Conservation (phyloP, 2,888 invertebrate species). For the Subacronicta megacephala region DNA sequence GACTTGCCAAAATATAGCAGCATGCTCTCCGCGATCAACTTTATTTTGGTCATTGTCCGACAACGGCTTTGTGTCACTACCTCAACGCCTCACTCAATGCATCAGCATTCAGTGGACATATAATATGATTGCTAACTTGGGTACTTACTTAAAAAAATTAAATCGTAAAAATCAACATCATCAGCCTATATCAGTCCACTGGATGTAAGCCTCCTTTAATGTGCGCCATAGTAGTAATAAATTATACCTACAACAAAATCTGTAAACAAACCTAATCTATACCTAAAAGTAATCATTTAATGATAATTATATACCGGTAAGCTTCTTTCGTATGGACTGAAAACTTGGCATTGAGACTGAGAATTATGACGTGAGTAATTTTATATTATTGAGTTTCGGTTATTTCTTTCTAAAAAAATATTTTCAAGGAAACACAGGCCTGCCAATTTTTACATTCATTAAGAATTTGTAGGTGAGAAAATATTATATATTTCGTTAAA, state of each 20-base stretch:
- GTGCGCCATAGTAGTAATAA: no score
- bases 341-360: slow-evolving; percentile 25
- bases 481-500: slow-evolving; percentile 9
- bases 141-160: no score
- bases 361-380: slow-evolving; percentile 23
- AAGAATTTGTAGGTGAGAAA: slow-evolving; percentile 8
- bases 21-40: slow-evolving; percentile 80
- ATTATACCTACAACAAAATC: no score
- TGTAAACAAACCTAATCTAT: no score
- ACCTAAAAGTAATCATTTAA: no score
- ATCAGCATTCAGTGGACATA: slow-evolving; percentile 43
- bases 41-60: slow-evolving; percentile 86
- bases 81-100: slow-evolving; percentile 40
- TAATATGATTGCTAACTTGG: slow-evolving; percentile 41
- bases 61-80: slow-evolving; percentile 62
- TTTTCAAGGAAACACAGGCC: slow-evolving; percentile 18
- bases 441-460: slow-evolving; percentile 33
- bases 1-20: slow-evolving; percentile 87
- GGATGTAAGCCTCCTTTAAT: no score
- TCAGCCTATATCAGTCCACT: no score
- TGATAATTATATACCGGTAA: no score
- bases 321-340: slow-evolving; percentile 2
- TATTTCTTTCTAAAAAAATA: slow-evolving; percentile 20
- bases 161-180: no score
- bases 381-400: slow-evolving; percentile 6